A percentile compares a stretch with the other conserved stretches of the same genome.
phyloP scores from a whole-genome alignment of 2,888 invertebrate genomes.

The Aporophyla lueneburgensis region DNA sequence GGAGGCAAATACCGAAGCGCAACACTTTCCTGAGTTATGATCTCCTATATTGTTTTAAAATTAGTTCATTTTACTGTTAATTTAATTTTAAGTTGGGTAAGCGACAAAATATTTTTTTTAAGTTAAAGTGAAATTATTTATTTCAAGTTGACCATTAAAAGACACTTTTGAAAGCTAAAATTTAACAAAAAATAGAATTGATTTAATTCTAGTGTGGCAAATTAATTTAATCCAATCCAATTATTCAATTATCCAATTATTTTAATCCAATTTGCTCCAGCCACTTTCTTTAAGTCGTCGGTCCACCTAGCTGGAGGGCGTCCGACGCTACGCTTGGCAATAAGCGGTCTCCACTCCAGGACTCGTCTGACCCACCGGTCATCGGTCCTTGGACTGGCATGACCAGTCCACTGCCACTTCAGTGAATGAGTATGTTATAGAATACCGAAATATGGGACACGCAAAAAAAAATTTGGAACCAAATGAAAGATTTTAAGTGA shows the following conservation, averaged over 20 bases:
- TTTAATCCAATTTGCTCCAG: too few relatives aligned
- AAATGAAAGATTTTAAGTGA: background rate
- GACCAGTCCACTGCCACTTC: too few relatives aligned
- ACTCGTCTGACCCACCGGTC: too few relatives aligned
- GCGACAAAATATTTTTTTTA: background rate
- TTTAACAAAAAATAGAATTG: background rate
- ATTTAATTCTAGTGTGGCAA: background rate
- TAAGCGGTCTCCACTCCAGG: too few relatives aligned
- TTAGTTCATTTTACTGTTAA: background rate
- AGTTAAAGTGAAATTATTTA: background rate
- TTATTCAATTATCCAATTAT: too few relatives aligned
- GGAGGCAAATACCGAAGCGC: conserved; percentile 69
- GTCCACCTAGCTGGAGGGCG: too few relatives aligned
- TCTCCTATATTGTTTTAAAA: conserved; percentile 19
- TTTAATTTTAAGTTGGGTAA: background rate
- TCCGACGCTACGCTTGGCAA: too few relatives aligned
- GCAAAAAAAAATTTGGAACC: background rate
- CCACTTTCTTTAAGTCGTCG: too few relatives aligned
- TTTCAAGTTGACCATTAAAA: background rate
- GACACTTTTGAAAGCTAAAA: background rate
- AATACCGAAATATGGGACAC: too few relatives aligned
- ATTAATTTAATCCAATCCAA: too few relatives aligned
- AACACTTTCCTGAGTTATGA: conserved; percentile 58
- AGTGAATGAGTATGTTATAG: too few relatives aligned
- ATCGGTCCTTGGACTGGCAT: too few relatives aligned